Evolutionary conservation across 2,888 invertebrate species (phyloP).

Genomic region (Acrobasis repandana): DNA sequence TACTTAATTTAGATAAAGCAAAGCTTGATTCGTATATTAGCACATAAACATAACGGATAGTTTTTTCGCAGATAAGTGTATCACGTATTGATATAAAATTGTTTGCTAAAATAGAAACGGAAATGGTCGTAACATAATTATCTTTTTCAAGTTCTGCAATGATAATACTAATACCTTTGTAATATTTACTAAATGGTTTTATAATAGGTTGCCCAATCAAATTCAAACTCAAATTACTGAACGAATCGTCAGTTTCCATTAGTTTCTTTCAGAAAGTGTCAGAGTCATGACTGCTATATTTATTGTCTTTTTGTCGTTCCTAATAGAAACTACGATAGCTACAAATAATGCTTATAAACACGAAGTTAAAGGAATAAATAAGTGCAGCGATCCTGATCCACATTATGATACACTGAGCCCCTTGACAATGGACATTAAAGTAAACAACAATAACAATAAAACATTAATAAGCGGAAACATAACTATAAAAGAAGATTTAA

Average conservation of each 20-base stretch:
- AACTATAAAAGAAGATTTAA: constrained; percentile 38
- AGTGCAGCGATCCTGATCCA: constrained; percentile 38
- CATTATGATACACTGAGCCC: constrained; percentile 36
- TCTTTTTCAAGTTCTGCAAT: no score
- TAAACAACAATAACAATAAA: constrained; percentile 34
- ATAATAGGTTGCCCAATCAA: background rate
- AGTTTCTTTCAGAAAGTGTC: background rate
- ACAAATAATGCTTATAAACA: background rate
- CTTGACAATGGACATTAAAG: constrained; percentile 25
- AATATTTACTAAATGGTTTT: background rate
- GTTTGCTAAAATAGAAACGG: no score
- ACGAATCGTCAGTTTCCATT: background rate
- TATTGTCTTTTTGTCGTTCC: background rate
- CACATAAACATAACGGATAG: no score
- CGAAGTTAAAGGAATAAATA: constrained; percentile 11
- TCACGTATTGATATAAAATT: no score
- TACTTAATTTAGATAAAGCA: no score
- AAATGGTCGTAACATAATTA: no score
- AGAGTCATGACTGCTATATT: background rate
- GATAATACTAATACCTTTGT: no score
- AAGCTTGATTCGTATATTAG: no score
- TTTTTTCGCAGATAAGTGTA: no score
- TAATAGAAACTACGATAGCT: background rate
- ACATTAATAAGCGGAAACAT: constrained; percentile 40
- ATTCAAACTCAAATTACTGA: background rate